Conservation (phyloP, 2,888 invertebrate genomes). For the Drosophila tanythrix region DNA sequence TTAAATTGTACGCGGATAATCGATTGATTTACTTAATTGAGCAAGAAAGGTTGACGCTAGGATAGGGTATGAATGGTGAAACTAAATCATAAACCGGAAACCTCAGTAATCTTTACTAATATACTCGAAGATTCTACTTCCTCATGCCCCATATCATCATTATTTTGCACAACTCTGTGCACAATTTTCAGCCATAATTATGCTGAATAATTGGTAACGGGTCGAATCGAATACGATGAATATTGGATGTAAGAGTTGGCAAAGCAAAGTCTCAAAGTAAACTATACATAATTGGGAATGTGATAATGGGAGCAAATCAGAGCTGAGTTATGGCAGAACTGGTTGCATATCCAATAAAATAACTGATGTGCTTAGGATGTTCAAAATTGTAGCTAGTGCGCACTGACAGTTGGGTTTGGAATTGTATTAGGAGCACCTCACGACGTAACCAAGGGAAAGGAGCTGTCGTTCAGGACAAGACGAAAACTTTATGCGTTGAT, state of each 20-base stretch:
- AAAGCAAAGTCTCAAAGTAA: neutral
- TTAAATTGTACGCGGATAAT: no score
- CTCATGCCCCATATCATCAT: neutral
- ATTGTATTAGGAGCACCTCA: slow-evolving; percentile 27
- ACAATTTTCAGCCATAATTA: slow-evolving; percentile 38
- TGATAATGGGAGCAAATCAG: neutral
- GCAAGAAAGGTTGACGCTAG: no score
- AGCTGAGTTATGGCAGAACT: slow-evolving; percentile 10
- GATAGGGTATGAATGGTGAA: neutral
- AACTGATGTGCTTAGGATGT: slow-evolving; percentile 30
- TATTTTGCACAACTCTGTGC: neutral
- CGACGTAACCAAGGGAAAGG: slow-evolving; percentile 8
- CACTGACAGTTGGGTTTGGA: slow-evolving; percentile 11
- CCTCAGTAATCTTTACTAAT: no score
- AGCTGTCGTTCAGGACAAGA: slow-evolving; percentile 32
- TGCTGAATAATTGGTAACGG: slow-evolving; percentile 52
- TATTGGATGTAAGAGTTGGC: slow-evolving; percentile 21
- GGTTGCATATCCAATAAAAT: slow-evolving; percentile 28
- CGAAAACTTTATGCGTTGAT: slow-evolving; percentile 63
- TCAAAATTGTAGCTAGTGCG: slow-evolving; percentile 25
- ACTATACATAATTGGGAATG: neutral
- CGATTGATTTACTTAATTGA: no score
- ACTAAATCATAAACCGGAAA: neutral
- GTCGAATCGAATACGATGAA: slow-evolving; percentile 37
- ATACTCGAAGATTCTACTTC: neutral